Evolutionary conservation across 2,797 vertebrate genomes (phyloP), one percentile per base, ranked within the genome.

Genomic region (Potorous gilbertii): DNA sequence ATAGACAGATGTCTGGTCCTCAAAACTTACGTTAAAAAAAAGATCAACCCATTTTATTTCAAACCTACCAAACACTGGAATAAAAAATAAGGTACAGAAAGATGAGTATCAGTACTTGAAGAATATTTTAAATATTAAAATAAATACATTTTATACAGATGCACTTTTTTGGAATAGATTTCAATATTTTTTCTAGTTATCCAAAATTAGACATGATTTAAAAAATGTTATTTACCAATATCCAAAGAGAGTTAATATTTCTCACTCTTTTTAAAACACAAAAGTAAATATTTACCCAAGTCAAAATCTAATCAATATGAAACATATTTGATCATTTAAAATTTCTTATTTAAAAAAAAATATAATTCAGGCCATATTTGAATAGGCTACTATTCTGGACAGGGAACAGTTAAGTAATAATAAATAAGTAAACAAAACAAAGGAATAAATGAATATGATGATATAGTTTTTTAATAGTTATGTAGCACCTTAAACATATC

Each of bases 321-420:
- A 97, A 93, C 14, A 59, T 93, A 59, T 95, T 95, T 95, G 93
- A 29, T 0, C 8, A 91, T 95, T 97, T 96, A 54, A 91, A 96
- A 95, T 10, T 87, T 29, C 90, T 0, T 90, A 89, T 55, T n/a
- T n/a, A 28, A 46, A 89, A 9, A 21, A 34, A 14, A 9, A 55
- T 91, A 27, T 97, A 96, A 97, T 94, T 96, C 96, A 90, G 27
- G 94, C 95, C 91, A 55, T 93, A 93, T 93, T 94, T 81, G 87
- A 94, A 91, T 1, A 95, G 24, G 54, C 90, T 0, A 55, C 54
- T 90, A 91, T 95, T 46, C 29, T 93, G 93, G 95, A 91, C 91
- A 96, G 92, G 56, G 57, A 95, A n/a, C 92, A 6, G 0, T 2
- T 54, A 55, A 93, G 34, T 27, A 89, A 14, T 52, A n/a, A 59